A percentile compares a stretch with the other conserved stretches of the same genome.
phyloP scores from a whole-genome alignment of 2,888 invertebrate species.

The Meghimatium bilineatum region DNA sequence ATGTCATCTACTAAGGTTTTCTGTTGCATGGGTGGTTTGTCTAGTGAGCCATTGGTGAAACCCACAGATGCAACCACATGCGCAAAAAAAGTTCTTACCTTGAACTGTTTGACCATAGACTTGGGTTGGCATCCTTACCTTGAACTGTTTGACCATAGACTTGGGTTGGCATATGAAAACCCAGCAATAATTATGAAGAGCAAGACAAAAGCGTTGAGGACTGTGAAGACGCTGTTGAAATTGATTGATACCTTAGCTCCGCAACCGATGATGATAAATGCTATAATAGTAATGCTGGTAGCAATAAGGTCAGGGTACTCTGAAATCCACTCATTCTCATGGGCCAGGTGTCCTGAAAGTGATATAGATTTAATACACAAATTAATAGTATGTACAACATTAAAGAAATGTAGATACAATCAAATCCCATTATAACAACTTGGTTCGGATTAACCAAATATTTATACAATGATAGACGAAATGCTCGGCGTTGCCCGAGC shows the following conservation, averaged over 20 bases:
- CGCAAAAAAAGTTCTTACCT: background rate
- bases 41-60: no score
- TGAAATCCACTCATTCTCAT: conserved; percentile 60
- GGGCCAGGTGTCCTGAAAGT: conserved; percentile 33
- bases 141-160: conserved; percentile 84
- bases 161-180: conserved; percentile 87
- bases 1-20: no score
- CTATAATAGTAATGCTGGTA: conserved; percentile 76
- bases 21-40: no score
- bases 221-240: conserved; percentile 76
- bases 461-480: no score
- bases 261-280: conserved; percentile 77
- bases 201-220: conserved; percentile 76
- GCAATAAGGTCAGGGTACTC: conserved; percentile 78
- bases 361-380: background rate
- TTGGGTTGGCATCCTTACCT: conserved; percentile 68
- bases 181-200: conserved; percentile 81
- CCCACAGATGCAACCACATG: no score
- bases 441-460: no score
- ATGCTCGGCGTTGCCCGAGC: no score
- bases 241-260: conserved; percentile 77
- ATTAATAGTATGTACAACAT: no score
- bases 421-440: no score
- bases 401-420: no score
- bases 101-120: conserved; percentile 84